Percentiles rank a stretch among this genome's conserved stretches.
These are phyloP conservation scores for Drusus annulatus DNA, from an alignment of 1,140 invertebrate species.

Conservation along the genomic window DNA sequence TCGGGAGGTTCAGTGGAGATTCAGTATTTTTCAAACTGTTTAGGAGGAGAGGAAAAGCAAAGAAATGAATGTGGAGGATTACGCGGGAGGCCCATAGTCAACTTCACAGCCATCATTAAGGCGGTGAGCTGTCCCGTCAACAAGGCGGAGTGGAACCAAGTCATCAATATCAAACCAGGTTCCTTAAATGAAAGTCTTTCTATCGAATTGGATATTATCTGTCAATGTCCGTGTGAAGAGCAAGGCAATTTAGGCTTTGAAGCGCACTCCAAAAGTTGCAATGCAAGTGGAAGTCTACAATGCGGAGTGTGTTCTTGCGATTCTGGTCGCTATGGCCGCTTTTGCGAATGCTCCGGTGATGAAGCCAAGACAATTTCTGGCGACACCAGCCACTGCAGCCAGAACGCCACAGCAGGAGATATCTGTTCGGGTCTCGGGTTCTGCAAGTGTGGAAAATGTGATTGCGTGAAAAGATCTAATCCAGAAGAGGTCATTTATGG, in stretches of 20 bases:
- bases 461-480: constrained; percentile 72
- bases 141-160: constrained; percentile 76
- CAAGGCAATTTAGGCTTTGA: constrained; percentile 68
- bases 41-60: constrained; percentile 62
- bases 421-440: constrained; percentile 74
- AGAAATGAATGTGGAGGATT: constrained; percentile 74
- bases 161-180: constrained; percentile 81
- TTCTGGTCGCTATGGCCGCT: constrained; percentile 75
- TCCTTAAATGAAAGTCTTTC: constrained; percentile 82
- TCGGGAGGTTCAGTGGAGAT: constrained; percentile 74
- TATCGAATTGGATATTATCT: constrained; percentile 81
- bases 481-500: constrained; percentile 71
- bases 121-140: constrained; percentile 74
- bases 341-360: constrained; percentile 79
- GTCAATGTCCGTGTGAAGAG: constrained; percentile 81
- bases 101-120: constrained; percentile 68
- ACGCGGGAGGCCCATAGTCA: constrained; percentile 72
- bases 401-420: constrained; percentile 74
- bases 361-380: constrained; percentile 62
- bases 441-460: constrained; percentile 78
- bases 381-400: constrained; percentile 72
- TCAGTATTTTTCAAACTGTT: constrained; percentile 76
- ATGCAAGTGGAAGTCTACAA: constrained; percentile 70
- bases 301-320: constrained; percentile 85
- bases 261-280: constrained; percentile 68